Evolutionary conservation across 2,797 vertebrate genomes (phyloP).

Genomic region (Artibeus lituratus): DNA sequence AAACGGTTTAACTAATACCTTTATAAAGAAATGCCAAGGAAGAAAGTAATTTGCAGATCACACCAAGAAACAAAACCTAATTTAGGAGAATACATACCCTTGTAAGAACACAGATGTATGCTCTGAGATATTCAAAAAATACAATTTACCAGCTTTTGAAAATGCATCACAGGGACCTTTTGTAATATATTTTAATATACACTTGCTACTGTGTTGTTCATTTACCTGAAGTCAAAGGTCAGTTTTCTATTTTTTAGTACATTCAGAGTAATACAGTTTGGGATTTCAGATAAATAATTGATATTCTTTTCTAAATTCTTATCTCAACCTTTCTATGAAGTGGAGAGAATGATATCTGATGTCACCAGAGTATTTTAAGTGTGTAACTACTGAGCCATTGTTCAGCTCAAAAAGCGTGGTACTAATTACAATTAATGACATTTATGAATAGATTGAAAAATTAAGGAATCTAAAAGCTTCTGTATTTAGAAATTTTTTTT

Average conservation of each 20-base stretch:
- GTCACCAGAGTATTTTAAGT: constrained; percentile 8
- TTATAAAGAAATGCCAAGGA: not conserved
- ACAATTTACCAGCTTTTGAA: not conserved
- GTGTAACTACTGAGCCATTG: not conserved
- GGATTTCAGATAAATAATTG: not conserved
- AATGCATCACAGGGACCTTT: not conserved
- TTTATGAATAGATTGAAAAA: not conserved
- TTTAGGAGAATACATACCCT: not conserved
- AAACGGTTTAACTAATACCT: not conserved
- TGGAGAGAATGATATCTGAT: not conserved
- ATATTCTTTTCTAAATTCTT: not conserved
- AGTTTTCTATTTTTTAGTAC: not conserved
- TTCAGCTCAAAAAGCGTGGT: not conserved
- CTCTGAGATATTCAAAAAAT: not conserved
- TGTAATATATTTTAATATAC: not conserved
- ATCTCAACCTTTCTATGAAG: not conserved
- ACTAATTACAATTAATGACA: not conserved
- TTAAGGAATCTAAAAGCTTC: not conserved
- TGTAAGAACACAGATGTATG: not conserved
- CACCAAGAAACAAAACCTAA: not conserved
- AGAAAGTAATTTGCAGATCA: not conserved
- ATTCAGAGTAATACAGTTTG: not conserved
- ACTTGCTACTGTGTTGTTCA: not conserved
- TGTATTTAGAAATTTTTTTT: not conserved
- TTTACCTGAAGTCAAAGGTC: not conserved